phyloP scores from a whole-genome alignment of 2,113 vertebrate species.

The Proterorhinus semilunaris region DNA sequence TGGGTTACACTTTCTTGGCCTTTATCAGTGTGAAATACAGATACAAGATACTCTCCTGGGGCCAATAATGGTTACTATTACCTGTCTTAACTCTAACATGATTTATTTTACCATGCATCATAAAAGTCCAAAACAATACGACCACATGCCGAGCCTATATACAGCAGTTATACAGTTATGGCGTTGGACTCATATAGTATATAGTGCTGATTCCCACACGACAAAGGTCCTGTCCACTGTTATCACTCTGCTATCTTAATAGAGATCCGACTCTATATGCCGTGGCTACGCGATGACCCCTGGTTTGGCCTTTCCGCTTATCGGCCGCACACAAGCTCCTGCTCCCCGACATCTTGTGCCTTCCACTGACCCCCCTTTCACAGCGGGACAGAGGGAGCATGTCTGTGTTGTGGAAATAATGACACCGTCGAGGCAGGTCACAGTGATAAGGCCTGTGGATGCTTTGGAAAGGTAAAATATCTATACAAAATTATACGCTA shows the following conservation, averaged over 20 bases:
- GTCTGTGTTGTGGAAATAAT: constrained; percentile 20
- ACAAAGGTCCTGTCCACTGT: constrained; percentile 50
- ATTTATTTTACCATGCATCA: background rate
- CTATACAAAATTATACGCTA: background rate
- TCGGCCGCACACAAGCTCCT: constrained; percentile 45
- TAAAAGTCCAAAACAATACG: background rate
- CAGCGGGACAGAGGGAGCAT: constrained; percentile 31
- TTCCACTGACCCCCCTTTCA: constrained; percentile 32
- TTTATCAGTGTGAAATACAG: too few species aligned
- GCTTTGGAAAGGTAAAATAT: background rate
- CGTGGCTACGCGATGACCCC: constrained; percentile 55
- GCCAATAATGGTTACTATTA: too few species aligned
- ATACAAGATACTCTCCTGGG: too few species aligned
- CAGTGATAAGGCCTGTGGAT: background rate
- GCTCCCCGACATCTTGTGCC: constrained; percentile 23
- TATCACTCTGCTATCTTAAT: constrained; percentile 69
- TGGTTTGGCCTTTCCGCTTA: constrained; percentile 57
- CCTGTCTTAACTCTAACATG: background rate
- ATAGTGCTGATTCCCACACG: constrained; percentile 37
- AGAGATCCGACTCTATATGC: constrained; percentile 65
- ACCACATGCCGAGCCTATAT: constrained; percentile 4
- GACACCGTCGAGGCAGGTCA: constrained; percentile 25
- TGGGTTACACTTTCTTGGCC: too few species aligned
- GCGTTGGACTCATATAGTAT: constrained; percentile 5
- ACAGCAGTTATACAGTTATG: background rate